Percentiles rank a stretch among this genome's conserved stretches.
These are phyloP conservation scores for Platanista minor DNA, from an alignment of 2,113 vertebrate species.

Conservation along the genomic window DNA sequence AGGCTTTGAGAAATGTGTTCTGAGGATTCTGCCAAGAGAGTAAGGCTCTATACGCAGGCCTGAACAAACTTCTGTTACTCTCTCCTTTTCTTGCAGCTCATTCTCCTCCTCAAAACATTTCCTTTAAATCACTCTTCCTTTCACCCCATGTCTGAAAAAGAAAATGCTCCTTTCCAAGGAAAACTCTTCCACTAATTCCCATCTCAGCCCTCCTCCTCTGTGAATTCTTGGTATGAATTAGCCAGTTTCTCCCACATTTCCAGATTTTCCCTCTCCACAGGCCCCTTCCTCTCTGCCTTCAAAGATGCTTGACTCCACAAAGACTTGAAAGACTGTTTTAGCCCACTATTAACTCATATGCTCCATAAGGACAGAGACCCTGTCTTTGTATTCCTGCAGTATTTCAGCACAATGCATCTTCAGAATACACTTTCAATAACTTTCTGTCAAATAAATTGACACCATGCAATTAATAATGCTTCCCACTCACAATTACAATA, in stretches of 20 bases:
- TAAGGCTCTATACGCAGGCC: not conserved
- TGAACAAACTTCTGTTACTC: not conserved
- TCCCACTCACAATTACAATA: conserved; percentile 10
- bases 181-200: not conserved
- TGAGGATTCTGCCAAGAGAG: not conserved
- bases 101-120: conserved; percentile 2
- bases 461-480: not conserved
- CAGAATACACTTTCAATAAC: conserved; percentile 26
- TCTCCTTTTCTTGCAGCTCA: not conserved
- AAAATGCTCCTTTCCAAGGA: conserved; percentile 7
- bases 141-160: not conserved
- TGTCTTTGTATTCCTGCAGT: not conserved
- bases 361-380: not conserved
- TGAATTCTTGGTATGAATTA: not conserved
- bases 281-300: not conserved
- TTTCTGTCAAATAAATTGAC: conserved; percentile 48
- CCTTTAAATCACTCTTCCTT: not conserved
- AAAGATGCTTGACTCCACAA: not conserved
- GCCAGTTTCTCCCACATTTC: not conserved
- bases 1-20: not conserved
- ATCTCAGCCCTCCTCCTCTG: not conserved
- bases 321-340: not conserved
- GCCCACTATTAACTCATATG: not conserved
- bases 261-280: not conserved
- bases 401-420: not conserved